Conservation (phyloP, 2,797 vertebrate species). For the Malacoctenus gilli region DNA sequence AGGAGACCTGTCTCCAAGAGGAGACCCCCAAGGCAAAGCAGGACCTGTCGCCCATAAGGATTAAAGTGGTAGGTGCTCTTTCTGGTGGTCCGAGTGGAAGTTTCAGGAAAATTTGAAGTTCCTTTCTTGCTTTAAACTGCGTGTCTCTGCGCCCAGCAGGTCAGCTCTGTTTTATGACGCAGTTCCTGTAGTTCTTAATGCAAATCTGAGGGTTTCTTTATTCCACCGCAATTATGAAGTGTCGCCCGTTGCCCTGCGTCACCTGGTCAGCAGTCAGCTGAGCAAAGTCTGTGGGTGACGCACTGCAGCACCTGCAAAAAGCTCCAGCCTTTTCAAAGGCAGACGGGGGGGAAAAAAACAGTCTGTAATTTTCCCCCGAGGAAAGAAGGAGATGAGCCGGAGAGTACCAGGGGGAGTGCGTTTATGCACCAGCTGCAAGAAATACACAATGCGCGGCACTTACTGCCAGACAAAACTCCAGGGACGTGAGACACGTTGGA, state of each 20-base stretch:
- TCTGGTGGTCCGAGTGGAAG: too few species aligned
- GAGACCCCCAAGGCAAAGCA: constrained; percentile 73
- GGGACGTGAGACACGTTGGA: constrained; percentile 2
- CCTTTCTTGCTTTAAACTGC: too few species aligned
- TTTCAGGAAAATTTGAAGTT: too few species aligned
- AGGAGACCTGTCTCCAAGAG: constrained; percentile 83
- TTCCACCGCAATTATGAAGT: constrained; percentile 36
- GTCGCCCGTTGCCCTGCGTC: constrained; percentile 22
- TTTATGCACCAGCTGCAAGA: constrained; percentile 11
- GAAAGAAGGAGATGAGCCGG: constrained; percentile 20
- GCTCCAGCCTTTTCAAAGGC: constrained; percentile 18
- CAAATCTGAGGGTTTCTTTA: too few species aligned
- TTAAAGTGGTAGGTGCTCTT: constrained; percentile 79
- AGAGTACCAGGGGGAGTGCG: constrained; percentile 14
- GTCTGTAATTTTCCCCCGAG: constrained; percentile 33
- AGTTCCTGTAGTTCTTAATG: constrained; percentile 10
- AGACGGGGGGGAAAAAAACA: constrained; percentile 34
- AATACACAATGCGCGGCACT: constrained; percentile 3
- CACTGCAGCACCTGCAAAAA: constrained; percentile 57
- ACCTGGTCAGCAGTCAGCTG: constrained; percentile 44
- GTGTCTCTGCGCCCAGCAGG: too few species aligned
- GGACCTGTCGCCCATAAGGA: constrained; percentile 83
- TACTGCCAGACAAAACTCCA: constrained; percentile 1
- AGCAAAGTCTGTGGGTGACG: constrained; percentile 31
- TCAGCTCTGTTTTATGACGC: too few species aligned